Percentiles rank a stretch among this genome's conserved stretches.
phyloP scores from a whole-genome alignment of 2,888 invertebrate species.

The Caenorhabditis afra region DNA sequence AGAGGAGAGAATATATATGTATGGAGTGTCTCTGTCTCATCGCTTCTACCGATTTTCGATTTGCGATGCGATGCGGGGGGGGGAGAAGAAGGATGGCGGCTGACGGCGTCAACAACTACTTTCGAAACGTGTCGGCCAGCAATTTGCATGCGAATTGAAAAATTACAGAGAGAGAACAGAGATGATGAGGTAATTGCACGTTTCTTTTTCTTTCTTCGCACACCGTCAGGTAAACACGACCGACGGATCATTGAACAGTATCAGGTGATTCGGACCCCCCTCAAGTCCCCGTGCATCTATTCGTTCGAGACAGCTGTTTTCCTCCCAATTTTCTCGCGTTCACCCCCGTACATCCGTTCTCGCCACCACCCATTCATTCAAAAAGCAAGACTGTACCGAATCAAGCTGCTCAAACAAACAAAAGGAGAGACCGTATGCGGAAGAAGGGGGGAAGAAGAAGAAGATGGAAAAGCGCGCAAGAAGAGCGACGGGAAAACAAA shows the following conservation, averaged over 20 bases:
- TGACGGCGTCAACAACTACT: not conserved
- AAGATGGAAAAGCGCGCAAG: not conserved
- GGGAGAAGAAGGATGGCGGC: no score
- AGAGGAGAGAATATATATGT: not conserved
- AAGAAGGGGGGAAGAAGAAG: constrained; percentile 22
- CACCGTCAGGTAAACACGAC: not conserved
- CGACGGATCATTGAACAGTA: not conserved
- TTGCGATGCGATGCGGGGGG: no score
- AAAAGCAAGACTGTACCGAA: not conserved
- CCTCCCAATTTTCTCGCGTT: not conserved
- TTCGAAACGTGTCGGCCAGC: not conserved
- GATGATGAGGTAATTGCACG: constrained; percentile 5
- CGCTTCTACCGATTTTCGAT: no score
- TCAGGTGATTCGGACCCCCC: no score
- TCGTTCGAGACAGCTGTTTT: constrained; percentile 16
- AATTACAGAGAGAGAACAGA: not conserved
- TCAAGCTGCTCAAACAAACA: constrained; percentile 55
- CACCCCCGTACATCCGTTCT: not conserved
- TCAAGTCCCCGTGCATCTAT: not conserved
- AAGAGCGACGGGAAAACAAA: not conserved
- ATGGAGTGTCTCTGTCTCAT: not conserved
- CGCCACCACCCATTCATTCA: not conserved
- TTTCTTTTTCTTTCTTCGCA: no score
- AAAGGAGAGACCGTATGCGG: not conserved
- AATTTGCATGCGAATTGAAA: constrained; percentile 18